phyloP scores from a whole-genome alignment of 2,888 invertebrate genomes.

The Agrotis exclamationis region DNA sequence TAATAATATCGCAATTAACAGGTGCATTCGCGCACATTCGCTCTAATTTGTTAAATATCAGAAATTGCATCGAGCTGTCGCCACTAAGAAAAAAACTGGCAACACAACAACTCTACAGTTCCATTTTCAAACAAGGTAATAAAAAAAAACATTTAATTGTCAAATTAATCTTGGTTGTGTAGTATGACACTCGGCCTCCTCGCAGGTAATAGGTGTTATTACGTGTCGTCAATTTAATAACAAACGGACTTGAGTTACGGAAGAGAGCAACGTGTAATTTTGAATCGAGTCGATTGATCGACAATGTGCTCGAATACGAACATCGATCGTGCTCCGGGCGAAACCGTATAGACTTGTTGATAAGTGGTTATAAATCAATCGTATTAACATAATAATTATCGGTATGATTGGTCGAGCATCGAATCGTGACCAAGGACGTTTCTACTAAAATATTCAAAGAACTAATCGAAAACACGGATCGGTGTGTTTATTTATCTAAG shows the following conservation, averaged over 20 bases:
- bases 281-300: constrained; percentile 75
- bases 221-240: constrained; percentile 81
- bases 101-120: constrained; percentile 23
- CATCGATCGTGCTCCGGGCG: constrained; percentile 71
- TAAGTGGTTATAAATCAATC: constrained; percentile 78
- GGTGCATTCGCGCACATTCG: constrained; percentile 41
- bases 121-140: constrained; percentile 48
- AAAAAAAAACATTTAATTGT: constrained; percentile 64
- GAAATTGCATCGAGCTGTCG: constrained; percentile 51
- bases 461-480: constrained; percentile 39
- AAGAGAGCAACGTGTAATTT: constrained; percentile 84
- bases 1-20: constrained; percentile 45
- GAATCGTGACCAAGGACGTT: constrained; percentile 61
- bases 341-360: constrained; percentile 75
- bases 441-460: constrained; percentile 55
- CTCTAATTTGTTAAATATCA: constrained; percentile 60
- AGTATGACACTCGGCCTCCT: constrained; percentile 72
- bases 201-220: constrained; percentile 80
- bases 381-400: constrained; percentile 73
- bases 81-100: constrained; percentile 44
- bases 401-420: constrained; percentile 66
- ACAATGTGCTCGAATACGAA: constrained; percentile 76
- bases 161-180: constrained; percentile 76
- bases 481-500: constrained; percentile 3
- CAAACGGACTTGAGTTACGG: constrained; percentile 78